phyloP scores from a whole-genome alignment of 2,113 vertebrate genomes.

The Barbus barbus region DNA sequence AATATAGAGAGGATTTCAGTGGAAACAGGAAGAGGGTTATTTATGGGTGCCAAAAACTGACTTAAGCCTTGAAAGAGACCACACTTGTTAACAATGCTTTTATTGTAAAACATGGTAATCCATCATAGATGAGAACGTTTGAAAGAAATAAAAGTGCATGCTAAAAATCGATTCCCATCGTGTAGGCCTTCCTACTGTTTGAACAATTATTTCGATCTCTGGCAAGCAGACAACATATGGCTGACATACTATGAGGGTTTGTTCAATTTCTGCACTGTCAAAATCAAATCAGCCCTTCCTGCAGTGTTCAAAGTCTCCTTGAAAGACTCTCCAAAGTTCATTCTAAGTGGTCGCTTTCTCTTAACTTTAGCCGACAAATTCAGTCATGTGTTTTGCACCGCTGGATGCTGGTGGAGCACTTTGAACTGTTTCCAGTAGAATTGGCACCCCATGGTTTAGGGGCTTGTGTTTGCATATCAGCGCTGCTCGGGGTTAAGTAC shows the following conservation, averaged over 20 bases:
- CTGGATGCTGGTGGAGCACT: constrained; percentile 25
- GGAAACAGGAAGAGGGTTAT: not conserved
- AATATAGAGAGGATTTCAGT: constrained; percentile 47
- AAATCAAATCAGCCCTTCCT: constrained; percentile 41
- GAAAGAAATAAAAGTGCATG: constrained; percentile 16
- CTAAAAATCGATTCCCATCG: constrained; percentile 4
- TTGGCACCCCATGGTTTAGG: constrained; percentile 39
- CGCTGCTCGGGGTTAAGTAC: constrained; percentile 47
- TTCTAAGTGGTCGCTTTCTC: not conserved
- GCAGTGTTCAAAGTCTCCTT: constrained; percentile 39
- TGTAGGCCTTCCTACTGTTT: constrained; percentile 35
- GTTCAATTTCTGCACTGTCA: constrained; percentile 39
- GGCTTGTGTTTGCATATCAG: constrained; percentile 29
- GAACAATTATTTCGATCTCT: constrained; percentile 10
- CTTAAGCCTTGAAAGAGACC: not conserved
- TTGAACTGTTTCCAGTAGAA: constrained; percentile 48
- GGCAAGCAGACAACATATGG: constrained; percentile 20
- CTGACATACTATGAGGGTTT: not conserved
- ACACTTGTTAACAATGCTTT: constrained; percentile 26
- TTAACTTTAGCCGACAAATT: constrained; percentile 47
- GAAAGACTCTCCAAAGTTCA: constrained; percentile 37
- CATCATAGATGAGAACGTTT: constrained; percentile 8
- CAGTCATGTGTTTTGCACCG: constrained; percentile 23
- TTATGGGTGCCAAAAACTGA: constrained; percentile 9
- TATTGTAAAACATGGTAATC: constrained; percentile 22